Percentiles rank a stretch among this genome's conserved stretches.
phyloP scores from a whole-genome alignment of 2,113 vertebrate species.

The Gila orcuttii region DNA sequence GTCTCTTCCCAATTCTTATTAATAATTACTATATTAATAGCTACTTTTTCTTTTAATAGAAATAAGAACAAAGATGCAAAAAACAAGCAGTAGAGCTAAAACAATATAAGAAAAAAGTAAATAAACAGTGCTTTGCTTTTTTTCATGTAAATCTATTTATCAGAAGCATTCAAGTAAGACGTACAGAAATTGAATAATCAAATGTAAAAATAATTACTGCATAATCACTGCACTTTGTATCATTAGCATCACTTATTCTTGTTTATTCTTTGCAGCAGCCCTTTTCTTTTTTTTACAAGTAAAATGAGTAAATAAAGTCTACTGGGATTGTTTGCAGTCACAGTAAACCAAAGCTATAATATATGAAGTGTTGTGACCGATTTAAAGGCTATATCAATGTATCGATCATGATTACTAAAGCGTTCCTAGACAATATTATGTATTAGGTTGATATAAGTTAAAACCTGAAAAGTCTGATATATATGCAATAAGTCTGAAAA shows the following conservation, averaged over 20 bases:
- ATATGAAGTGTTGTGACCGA: not conserved
- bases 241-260: not conserved
- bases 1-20: too few relatives aligned
- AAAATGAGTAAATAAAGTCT: not conserved
- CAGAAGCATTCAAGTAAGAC: not conserved
- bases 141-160: not conserved
- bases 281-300: not conserved
- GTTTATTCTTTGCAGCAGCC: not conserved
- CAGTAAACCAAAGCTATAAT: not conserved
- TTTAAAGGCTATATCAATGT: not conserved
- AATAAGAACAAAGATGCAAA: too few relatives aligned
- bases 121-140: too few relatives aligned
- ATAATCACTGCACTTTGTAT: not conserved
- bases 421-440: not conserved
- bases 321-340: not conserved
- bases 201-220: too few relatives aligned
- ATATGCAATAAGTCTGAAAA: not conserved
- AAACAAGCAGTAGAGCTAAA: too few relatives aligned
- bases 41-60: too few relatives aligned
- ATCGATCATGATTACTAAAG: not conserved
- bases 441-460: not conserved
- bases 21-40: too few relatives aligned
- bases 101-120: too few relatives aligned
- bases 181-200: too few relatives aligned
- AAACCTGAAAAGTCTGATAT: not conserved